Conservation (phyloP, 2,113 vertebrate genomes). For the Kryptolebias marmoratus region DNA sequence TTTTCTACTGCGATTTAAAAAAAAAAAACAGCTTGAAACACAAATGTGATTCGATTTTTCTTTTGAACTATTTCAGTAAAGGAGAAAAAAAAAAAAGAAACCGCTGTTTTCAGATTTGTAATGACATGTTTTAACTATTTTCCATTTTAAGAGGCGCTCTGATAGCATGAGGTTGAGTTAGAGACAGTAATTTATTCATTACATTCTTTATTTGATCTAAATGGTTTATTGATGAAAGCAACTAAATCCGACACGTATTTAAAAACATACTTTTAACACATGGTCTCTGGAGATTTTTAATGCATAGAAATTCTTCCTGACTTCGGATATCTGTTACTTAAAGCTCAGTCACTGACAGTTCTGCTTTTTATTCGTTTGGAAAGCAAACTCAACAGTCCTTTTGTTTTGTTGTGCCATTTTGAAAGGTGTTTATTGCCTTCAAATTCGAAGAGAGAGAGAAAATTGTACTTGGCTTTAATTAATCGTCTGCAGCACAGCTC, state of each 20-base stretch:
- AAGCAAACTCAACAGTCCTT: background rate
- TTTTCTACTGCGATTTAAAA: background rate
- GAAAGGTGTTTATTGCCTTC: constrained; percentile 1
- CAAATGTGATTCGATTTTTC: background rate
- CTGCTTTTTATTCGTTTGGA: background rate
- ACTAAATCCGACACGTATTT: background rate
- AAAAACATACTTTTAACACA: background rate
- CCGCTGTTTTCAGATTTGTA: constrained; percentile 5
- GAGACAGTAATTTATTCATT: background rate
- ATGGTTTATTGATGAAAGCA: background rate
- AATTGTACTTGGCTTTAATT: constrained; percentile 25
- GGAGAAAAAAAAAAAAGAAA: background rate
- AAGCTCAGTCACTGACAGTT: background rate
- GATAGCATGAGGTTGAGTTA: background rate
- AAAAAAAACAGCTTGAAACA: background rate
- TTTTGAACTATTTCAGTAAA: background rate
- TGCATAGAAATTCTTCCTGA: background rate
- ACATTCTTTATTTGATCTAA: background rate
- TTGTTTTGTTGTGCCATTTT: constrained; percentile 12
- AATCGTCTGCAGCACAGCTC: constrained; percentile 12
- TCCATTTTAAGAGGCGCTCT: background rate
- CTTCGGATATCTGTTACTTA: too few species aligned
- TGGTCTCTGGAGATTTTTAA: background rate
- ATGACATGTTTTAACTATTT: background rate
- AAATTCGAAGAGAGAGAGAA: background rate